phyloP scores from a whole-genome alignment of 1,140 invertebrate genomes.

The Dolichoris vasculosae region DNA sequence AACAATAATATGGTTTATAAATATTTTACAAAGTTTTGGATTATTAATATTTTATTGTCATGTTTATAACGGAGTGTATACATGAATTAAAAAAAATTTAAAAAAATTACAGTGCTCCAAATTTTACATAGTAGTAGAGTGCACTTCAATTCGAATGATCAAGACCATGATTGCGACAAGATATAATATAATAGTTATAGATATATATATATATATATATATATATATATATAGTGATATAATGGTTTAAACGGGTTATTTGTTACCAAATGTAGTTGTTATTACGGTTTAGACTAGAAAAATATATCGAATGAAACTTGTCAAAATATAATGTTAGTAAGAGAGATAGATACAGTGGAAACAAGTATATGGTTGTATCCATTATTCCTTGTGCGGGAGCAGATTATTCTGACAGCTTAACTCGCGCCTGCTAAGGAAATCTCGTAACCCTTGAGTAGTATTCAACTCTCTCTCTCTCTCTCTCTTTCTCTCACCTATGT shows the following conservation, averaged over 20 bases:
- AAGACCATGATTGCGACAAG: not conserved
- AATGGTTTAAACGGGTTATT: too few species aligned
- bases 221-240: too few species aligned
- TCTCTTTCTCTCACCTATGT: constrained; percentile 51
- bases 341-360: not conserved
- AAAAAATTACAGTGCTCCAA: not conserved
- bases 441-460: constrained; percentile 54
- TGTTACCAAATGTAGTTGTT: not conserved
- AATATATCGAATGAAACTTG: not conserved
- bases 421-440: constrained; percentile 68
- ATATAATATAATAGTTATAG: not conserved
- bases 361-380: constrained; percentile 65
- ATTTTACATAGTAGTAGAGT: not conserved
- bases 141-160: not conserved
- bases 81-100: not conserved
- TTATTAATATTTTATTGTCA: not conserved
- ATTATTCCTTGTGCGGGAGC: constrained; percentile 63
- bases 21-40: not conserved
- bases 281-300: not conserved
- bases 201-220: too few species aligned
- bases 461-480: constrained; percentile 13
- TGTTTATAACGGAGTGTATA: too few species aligned
- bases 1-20: not conserved
- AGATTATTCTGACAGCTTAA: constrained; percentile 70
- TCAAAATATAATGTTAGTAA: not conserved